Base-by-base conservation (phyloP, 1,140 invertebrate genomes). In the Lepidostoma basale region DNA sequence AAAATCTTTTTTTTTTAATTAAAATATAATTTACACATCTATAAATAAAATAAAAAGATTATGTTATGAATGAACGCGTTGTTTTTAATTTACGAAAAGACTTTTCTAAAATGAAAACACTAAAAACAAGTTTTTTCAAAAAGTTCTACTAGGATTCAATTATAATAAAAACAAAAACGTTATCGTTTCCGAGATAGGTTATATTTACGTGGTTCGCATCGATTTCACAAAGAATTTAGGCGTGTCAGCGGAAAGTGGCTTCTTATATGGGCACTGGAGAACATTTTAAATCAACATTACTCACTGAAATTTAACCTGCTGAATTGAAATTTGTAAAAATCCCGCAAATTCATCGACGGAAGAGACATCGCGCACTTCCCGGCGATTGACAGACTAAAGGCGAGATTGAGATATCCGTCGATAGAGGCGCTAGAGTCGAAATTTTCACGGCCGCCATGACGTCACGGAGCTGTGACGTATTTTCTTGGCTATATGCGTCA, bases 251-350 rank as follows among this genome's bases (percentile, higher is more conserved):
- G 9, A 18, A 45, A 18, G 16, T 45, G 2, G 1, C 1, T 14
- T n/a, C 8, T 18, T 18, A 9, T 14, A 45, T 1, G 8, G 1
- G 18, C 9, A 18, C 18, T 45, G 1, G 42, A 45, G 30, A 33
- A 33, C 5, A 33, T 6, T 8, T 44, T 44, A 44, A 18, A 44
- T 16, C 8, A 44, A 44, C 14, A 8, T 40, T 8, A 62, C 59
- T 62, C 26, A 62, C 59, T 62, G 40, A 62, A 62, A 26, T 23
- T 62, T 40, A 18, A 42, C 18, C 59, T 44, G 59, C 36, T 62
- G 22, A 62, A 62, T 45, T 62, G 39, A 18, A 62, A 26, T 28
- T 45, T 12, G 25, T 28, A 62, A 36, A 62, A 45, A 62, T 25
- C 23, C 3, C 59, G 30, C 12, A 23, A 45, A 62, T 9, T 44